Evolutionary conservation across 64 coral and sea anemone species (phyloP), one percentile per base, ranked within the genome.

Genomic region (Pachyseris speciosa): DNA sequence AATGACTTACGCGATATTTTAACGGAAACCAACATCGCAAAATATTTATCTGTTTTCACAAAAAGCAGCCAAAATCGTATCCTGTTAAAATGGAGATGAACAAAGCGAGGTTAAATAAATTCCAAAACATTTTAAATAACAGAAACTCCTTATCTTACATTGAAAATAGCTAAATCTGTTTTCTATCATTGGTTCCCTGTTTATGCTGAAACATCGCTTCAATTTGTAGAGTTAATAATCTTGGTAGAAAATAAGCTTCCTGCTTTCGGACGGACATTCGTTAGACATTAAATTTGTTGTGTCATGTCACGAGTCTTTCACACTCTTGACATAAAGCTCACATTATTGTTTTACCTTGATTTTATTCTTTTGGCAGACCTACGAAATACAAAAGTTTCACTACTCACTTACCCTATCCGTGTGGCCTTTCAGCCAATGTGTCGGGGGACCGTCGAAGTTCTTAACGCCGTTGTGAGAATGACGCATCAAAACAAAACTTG

Each of bases 371-470:
- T 9, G 45, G 3, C 44, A 76, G 13, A 76, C 19, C 7, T 16
- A 58, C 44, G 29, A 51, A 51, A 2, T 31, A 32, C 1, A 32
- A 29, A 77, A n/a, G 49, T 36, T n/a, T 80, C 22, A 20, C 25
- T 37, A 19, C 28, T n/a, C 17, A 81, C 77, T 81, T 81, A 81
- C 77, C 37, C 53, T 32, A 63, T 81, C 51, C 2, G 53, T 63
- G 12, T 81, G 51, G 20, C 77, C 77, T 39, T 81, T 60, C 7
- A 81, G 32, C 77, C 77, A 81, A 34, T 63, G 77, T 11, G 16
- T 13, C 22, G 52, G 77, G 4, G 77, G 52, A 12, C 52, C 53
- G 7, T 63, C 17, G 11, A 81, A 81, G 8, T 81, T 38, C 36
- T 81, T 60, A 17, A 81, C 26, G 7, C 19, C 9, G 5, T 39